Conservation (phyloP, 2,797 vertebrate species). For the Limosa lapponica region DNA sequence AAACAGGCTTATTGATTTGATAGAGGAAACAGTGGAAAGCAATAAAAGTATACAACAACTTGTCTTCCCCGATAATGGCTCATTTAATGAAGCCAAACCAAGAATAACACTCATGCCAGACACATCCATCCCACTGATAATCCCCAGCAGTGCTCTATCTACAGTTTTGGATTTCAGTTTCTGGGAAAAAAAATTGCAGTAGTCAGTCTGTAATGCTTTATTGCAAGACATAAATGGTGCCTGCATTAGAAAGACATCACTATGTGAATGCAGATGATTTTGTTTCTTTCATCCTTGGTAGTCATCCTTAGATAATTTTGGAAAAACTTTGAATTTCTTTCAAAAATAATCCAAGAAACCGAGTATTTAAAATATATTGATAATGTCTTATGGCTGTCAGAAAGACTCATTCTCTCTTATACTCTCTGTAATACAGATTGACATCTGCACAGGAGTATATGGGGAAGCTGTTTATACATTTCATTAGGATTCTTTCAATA, state of each 20-base stretch:
- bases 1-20: conserved; percentile 9
- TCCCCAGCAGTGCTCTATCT: conserved; percentile 3
- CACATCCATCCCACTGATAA: conserved; percentile 29
- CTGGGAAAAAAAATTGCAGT: neutral
- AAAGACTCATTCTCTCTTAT: neutral
- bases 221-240: neutral
- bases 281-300: neutral
- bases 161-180: neutral
- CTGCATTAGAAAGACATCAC: neutral
- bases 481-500: conserved; percentile 20
- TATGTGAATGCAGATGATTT: neutral
- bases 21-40: neutral
- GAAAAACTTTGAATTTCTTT: neutral
- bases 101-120: conserved; percentile 17
- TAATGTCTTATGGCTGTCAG: neutral
- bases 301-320: neutral
- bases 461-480: neutral
- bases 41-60: conserved; percentile 3
- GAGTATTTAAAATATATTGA: neutral
- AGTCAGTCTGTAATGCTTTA: neutral
- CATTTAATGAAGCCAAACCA: conserved; percentile 24
- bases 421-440: neutral
- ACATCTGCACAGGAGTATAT: neutral
- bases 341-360: conserved; percentile 10
- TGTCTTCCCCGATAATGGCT: neutral